These are phyloP conservation scores for Pyralis farinalis DNA, from an alignment of 2,888 invertebrate species.

Conservation along the genomic window DNA sequence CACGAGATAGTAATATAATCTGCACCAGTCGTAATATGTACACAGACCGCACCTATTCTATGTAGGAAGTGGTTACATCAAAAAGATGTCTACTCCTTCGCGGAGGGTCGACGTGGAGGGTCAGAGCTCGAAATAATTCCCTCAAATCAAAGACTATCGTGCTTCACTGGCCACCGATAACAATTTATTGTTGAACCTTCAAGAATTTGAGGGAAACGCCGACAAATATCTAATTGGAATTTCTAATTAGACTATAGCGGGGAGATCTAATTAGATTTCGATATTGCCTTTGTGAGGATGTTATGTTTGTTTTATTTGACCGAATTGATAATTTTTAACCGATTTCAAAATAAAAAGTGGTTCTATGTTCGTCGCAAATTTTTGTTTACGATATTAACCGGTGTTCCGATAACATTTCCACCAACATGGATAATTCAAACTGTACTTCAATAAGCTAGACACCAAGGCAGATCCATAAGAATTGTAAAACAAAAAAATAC, in stretches of 20 bases:
- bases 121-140: slow-evolving; percentile 48
- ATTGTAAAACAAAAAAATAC: no score
- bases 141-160: slow-evolving; percentile 52
- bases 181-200: slow-evolving; percentile 66
- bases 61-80: slow-evolving; percentile 71
- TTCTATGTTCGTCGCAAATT: no score
- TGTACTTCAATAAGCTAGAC: no score
- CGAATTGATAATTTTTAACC: neutral
- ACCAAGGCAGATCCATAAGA: no score
- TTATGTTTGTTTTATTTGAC: slow-evolving; percentile 7
- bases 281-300: slow-evolving; percentile 28
- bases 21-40: slow-evolving; percentile 19
- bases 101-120: slow-evolving; percentile 26
- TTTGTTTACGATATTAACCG: no score
- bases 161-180: slow-evolving; percentile 65
- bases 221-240: slow-evolving; percentile 77
- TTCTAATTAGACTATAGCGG: slow-evolving; percentile 67
- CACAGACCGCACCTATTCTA: slow-evolving; percentile 21
- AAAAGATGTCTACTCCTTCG: slow-evolving; percentile 61
- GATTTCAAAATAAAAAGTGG: no score
- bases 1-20: no score
- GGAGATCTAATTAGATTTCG: slow-evolving; percentile 62
- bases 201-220: slow-evolving; percentile 50
- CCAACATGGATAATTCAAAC: no score
- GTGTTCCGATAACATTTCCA: no score